A percentile compares a stretch with the other conserved stretches of the same genome.
Evolutionary conservation across 2,888 invertebrate genomes (phyloP).

Genomic region (Pseudococcus longispinus): DNA sequence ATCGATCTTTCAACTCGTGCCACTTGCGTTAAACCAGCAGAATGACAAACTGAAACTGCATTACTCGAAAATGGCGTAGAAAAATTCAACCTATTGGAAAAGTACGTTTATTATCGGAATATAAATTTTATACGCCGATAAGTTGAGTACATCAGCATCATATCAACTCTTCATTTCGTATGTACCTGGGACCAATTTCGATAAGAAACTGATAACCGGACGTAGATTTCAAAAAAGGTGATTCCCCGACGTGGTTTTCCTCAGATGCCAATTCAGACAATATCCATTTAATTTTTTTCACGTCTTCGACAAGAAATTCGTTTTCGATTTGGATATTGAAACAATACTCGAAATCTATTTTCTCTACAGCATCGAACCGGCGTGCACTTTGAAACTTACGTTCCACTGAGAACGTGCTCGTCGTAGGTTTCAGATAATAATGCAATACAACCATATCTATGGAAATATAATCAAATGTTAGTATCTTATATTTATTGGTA

Average conservation of each 20-base stretch:
- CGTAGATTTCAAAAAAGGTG: slow-evolving; percentile 59
- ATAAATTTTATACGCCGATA: not conserved
- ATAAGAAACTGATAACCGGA: slow-evolving; percentile 65
- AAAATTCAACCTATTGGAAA: slow-evolving; percentile 79
- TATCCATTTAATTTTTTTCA: slow-evolving; percentile 77
- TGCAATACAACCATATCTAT: slow-evolving; percentile 5
- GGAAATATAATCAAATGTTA: not conserved
- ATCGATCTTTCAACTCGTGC: slow-evolving; percentile 82
- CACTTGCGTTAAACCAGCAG: slow-evolving; percentile 78
- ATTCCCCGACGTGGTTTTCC: slow-evolving; percentile 64
- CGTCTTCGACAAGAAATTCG: slow-evolving; percentile 69
- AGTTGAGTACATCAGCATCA: not conserved
- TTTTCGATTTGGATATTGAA: slow-evolving; percentile 74
- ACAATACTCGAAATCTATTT: slow-evolving; percentile 77
- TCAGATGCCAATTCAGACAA: slow-evolving; percentile 75
- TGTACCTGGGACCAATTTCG: slow-evolving; percentile 88
- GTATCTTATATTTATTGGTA: not conserved
- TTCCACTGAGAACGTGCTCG: not conserved
- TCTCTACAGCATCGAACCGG: slow-evolving; percentile 48
- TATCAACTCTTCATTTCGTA: not conserved
- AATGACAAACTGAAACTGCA: slow-evolving; percentile 90
- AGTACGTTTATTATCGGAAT: not conserved
- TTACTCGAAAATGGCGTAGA: slow-evolving; percentile 96
- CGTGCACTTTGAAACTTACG: slow-evolving; percentile 15
- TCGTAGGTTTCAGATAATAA: slow-evolving; percentile 29